A percentile compares a stretch with the other conserved stretches of the same genome.
Evolutionary conservation across 2,797 vertebrate genomes (phyloP).

Genomic region (Onychomys arenicola): DNA sequence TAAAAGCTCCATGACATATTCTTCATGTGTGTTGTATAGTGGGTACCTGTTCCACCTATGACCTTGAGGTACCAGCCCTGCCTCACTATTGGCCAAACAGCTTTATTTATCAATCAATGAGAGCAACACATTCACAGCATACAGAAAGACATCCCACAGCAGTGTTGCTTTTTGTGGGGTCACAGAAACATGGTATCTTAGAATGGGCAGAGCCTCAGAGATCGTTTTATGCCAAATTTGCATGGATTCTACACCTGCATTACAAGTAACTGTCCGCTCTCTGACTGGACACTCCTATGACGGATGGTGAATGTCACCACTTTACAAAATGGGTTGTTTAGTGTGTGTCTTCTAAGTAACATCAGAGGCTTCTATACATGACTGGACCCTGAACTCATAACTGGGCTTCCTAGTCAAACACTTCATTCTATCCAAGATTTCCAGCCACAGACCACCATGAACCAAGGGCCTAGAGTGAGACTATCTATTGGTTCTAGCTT

Average conservation of each 20-base stretch:
- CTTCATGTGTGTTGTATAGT: accelerated
- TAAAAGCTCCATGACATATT: background rate
- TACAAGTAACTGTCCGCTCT: background rate
- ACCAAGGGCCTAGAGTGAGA: background rate
- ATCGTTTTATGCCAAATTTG: background rate
- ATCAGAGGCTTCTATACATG: background rate
- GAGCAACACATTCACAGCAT: too few relatives aligned
- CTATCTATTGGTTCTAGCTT: background rate
- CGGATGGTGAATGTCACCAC: background rate
- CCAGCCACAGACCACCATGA: background rate
- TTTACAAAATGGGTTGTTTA: background rate
- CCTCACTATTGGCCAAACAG: too few relatives aligned
- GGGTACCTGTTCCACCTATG: too few relatives aligned
- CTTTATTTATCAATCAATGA: too few relatives aligned
- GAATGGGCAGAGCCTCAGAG: background rate
- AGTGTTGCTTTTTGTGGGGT: background rate
- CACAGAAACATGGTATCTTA: background rate
- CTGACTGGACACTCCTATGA: background rate
- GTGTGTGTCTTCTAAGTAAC: background rate
- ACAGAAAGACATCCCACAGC: too few relatives aligned
- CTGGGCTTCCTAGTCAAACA: background rate
- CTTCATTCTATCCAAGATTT: background rate
- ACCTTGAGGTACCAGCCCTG: too few relatives aligned
- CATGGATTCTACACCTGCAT: background rate
- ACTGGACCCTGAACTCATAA: background rate